phyloP scores from a whole-genome alignment of 1,140 invertebrate species.

The Halictus rubicundus region DNA sequence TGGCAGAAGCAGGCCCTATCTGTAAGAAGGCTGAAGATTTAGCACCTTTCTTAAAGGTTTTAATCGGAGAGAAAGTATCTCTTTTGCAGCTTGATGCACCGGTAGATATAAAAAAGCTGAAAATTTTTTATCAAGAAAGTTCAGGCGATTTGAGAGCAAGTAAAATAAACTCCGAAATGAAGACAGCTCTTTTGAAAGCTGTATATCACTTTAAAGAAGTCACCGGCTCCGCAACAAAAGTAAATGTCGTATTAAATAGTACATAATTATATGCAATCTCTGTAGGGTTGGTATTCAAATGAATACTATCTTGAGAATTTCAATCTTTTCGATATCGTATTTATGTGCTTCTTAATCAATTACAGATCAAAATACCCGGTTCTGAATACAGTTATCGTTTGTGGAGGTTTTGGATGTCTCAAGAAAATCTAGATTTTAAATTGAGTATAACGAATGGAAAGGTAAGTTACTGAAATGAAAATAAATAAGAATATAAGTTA shows the following conservation, averaged over 20 bases:
- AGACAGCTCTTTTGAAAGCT: slow-evolving; percentile 83
- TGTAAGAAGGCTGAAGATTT: slow-evolving; percentile 89
- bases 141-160: slow-evolving; percentile 86
- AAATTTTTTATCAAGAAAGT: slow-evolving; percentile 89
- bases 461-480: slow-evolving; percentile 69
- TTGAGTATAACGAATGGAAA: slow-evolving; percentile 83
- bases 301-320: too few relatives aligned
- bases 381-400: slow-evolving; percentile 84
- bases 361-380: slow-evolving; percentile 81
- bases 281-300: too few relatives aligned
- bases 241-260: slow-evolving; percentile 14
- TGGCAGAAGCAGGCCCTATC: slow-evolving; percentile 89
- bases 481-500: too few relatives aligned
- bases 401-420: slow-evolving; percentile 89
- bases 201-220: slow-evolving; percentile 79
- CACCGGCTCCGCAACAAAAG: slow-evolving; percentile 77
- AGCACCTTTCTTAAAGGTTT: slow-evolving; percentile 85
- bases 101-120: slow-evolving; percentile 86
- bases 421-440: slow-evolving; percentile 85
- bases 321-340: too few relatives aligned
- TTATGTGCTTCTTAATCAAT: slow-evolving; percentile 5
- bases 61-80: slow-evolving; percentile 81
- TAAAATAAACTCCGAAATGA: slow-evolving; percentile 86
- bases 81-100: slow-evolving; percentile 75
- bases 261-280: too few relatives aligned